Base-by-base conservation (phyloP, 2,888 invertebrate species). In the Leptinotarsa rubiginosa region DNA sequence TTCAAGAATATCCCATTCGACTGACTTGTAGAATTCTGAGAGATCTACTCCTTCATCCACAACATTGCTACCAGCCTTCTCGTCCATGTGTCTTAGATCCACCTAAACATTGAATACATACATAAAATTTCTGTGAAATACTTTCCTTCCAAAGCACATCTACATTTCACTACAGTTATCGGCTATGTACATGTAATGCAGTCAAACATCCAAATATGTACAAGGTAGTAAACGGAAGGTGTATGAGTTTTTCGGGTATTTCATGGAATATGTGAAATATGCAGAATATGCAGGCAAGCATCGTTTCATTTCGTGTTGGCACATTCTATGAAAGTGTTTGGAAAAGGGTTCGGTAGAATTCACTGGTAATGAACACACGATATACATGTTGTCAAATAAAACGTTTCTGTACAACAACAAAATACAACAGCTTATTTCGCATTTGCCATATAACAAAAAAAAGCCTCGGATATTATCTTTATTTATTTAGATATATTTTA, bases 1-100 rank as follows among this genome's bases (percentile, higher is more conserved):
- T 90, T 97, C 96, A 78, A 99, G 91, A 84, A 99, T 97, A 89
- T 99, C 99, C 99, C 99, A 99, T 89, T 99, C 98, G 72, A 98
- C 98, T 78, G 97, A 97, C 92, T 96, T 96, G 90, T 99, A 99
- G 91, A 98, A 99, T 89, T 98, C 98, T 71, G 96, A 95, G 79
- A 99, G 92, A 89, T 99, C 99, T 76, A 99, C 97, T 70, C 98
- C 98, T 77, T 96, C 94, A 75, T 96, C 96, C 79, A 97, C 96
- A 82, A 96, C 91, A 88, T 96, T 96, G 88, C 96, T 96, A 83
- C 95, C 96, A 66, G 93, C 92, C 85, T 94, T 93, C 89, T 97
- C 96, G 86, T 97, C 96, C 93, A 96, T 96, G 86, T 97, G 96
- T 84, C 97, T 91, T 86, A 97, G 90, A 89, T 97, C 96, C 88